Base-by-base conservation (phyloP, 2,113 vertebrate species). In the Uropsilus gracilis region DNA sequence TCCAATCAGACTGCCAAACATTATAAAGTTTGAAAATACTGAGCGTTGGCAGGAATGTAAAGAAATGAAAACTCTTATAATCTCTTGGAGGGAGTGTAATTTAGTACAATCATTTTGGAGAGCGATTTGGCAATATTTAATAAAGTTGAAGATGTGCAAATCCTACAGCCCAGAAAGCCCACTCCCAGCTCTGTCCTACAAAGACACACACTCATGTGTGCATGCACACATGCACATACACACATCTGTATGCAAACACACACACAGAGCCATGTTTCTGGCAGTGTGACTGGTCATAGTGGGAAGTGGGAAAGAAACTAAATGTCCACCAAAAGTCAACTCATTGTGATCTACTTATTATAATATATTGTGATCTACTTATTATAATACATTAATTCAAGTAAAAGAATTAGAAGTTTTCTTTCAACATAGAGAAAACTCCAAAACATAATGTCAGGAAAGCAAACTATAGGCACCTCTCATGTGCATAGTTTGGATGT, bases 11-110 rank as follows among this genome's bases (percentile, higher is more conserved):
- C 93, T 92, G 76, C 93, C 86, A 96, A 96, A 92, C 85, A 91
- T 88, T 93, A 88, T 53, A 85, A 96, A 94, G 93, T 95, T 92
- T 96, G 96, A 90, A 96, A 96, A 96, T 96, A 92, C 61, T 2
- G 44, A 90, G 73, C 46, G 2, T 68, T 96, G 93, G 93, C 75
- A 81, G 57, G 48, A 48, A 94, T 90, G 55, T 80, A 73, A 94
- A 92, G 94, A 95, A 86, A 85, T 48, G 91, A 94, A 84, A 61
- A 48, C 39, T 87, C 94, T 84, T 53, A 39, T 37, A 66, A 59
- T 87, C 85, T 85, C 64, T 90, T 94, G 61, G 90, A 94, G 68
- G 88, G 76, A 87, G 66, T 94, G 30, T 85, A 90, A 97, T 96
- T 94, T 92, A 95, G 76, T 50, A n/a, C 88, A 78, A 28, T 93